Base-by-base conservation (phyloP, 2,888 invertebrate species). In the Stenichneumon culpator region DNA sequence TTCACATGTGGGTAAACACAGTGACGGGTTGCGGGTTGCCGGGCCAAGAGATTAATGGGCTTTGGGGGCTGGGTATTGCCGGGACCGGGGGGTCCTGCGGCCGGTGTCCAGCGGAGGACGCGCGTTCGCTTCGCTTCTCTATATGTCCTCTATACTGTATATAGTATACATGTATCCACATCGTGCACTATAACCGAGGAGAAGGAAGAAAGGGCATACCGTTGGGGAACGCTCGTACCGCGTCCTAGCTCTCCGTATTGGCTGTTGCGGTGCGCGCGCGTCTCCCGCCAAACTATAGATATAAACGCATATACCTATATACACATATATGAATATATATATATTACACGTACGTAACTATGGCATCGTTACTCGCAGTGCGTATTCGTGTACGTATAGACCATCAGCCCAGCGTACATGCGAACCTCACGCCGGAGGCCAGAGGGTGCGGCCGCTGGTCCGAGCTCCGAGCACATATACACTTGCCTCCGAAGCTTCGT, bases 1-100 rank as follows among this genome's bases (percentile, higher is more conserved):
- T 93, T 93, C 93, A 93, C 92, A 92, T 93, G 93, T 93, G 93
- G 93, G 93, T 93, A 93, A 93, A 93, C 93, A 93, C 92, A 93
- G 93, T 93, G 93, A 93, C 93, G 93, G 93, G 93, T 93, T 93
- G 93, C 90, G 93, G 93, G 92, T 93, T 92, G 92, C 92, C 93
- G 92, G 82, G 92, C 92, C 90, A 91, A 90, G 91, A 93, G 93
- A 93, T 93, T 93, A 93, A 93, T 93, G 93, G 92, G 92, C 91
- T 92, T 91, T 89, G 91, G 91, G 92, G 91, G 91, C 91, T 90
- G 91, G 86, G 80, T 74, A 86, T 83, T 78, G 86, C 80, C 79
- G 60, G 80, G 80, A 86, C 60, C 82, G 83, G 82, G 86, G 83
- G 82, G 83, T 78, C 83, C 77, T 77, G 80, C 73, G 83, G 86